phyloP scores from a whole-genome alignment of 2,888 invertebrate species.

The Coelopa pilipes region DNA sequence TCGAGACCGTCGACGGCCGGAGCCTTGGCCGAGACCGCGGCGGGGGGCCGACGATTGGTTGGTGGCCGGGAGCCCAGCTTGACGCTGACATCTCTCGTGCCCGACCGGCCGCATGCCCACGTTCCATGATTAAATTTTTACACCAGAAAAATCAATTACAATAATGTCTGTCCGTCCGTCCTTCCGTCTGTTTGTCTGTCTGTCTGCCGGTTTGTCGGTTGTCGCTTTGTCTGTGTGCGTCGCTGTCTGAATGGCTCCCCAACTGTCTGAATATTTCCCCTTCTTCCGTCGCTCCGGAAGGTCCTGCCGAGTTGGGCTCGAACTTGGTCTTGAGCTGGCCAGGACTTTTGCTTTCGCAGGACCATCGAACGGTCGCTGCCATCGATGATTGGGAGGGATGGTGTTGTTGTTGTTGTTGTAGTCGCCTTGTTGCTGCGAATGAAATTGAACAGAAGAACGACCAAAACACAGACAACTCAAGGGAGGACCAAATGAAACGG shows the following conservation, averaged over 20 bases:
- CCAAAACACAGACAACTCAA: not conserved
- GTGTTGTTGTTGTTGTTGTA: too few species aligned
- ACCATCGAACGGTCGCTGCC: slow-evolving; percentile 2
- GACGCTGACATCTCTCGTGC: slow-evolving; percentile 33
- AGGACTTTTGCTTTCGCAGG: slow-evolving; percentile 32
- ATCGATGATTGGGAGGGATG: not conserved
- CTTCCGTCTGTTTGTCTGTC: too few species aligned
- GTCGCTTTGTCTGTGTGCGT: too few species aligned
- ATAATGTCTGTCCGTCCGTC: slow-evolving; percentile 48
- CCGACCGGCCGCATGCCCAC: slow-evolving; percentile 18
- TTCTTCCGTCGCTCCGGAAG: too few species aligned
- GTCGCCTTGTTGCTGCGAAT: not conserved
- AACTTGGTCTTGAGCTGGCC: slow-evolving; percentile 14
- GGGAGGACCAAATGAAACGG: slow-evolving; percentile 15
- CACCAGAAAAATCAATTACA: slow-evolving; percentile 54
- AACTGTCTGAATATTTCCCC: too few species aligned
- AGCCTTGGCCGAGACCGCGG: too few species aligned
- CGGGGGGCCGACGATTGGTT: too few species aligned
- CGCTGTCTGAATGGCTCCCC: too few species aligned
- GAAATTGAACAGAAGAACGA: slow-evolving; percentile 15
- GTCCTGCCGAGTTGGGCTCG: too few species aligned
- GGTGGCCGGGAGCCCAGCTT: slow-evolving; percentile 7
- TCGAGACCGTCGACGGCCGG: not conserved
- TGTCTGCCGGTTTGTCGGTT: slow-evolving; percentile 45
- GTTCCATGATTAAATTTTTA: slow-evolving; percentile 52